phyloP scores from a whole-genome alignment of 2,888 invertebrate species.

The Oegoconia quadripuncta region DNA sequence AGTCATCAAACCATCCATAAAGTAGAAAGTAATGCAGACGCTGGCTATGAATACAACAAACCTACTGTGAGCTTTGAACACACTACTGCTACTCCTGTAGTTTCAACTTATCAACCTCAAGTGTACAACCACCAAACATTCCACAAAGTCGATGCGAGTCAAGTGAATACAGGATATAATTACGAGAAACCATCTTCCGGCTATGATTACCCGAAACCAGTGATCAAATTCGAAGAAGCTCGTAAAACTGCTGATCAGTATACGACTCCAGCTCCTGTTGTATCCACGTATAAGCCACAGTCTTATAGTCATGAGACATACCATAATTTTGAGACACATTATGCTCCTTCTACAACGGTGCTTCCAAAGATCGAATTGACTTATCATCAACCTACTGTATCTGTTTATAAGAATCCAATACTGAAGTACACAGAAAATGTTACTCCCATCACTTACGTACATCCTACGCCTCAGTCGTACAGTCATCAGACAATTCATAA shows the following conservation, averaged over 20 bases:
- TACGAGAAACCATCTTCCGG: conserved; percentile 41
- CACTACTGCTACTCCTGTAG: conserved; percentile 28
- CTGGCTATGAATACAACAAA: conserved; percentile 29
- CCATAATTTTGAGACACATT: conserved; percentile 48
- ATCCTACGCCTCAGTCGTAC: conserved; percentile 45
- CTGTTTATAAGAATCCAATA: conserved; percentile 62
- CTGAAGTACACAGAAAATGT: conserved; percentile 52
- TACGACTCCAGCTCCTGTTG: conserved; percentile 44
- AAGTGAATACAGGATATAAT: conserved; percentile 43
- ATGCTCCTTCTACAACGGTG: conserved; percentile 45
- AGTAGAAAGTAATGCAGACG: conserved; percentile 37
- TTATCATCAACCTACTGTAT: conserved; percentile 57
- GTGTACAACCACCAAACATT: conserved; percentile 48
- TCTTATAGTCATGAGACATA: conserved; percentile 48
- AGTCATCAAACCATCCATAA: conserved; percentile 55
- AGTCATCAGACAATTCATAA: conserved; percentile 58
- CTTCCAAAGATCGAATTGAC: conserved; percentile 42
- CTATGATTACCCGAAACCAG: conserved; percentile 29
- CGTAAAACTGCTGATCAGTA: conserved; percentile 39
- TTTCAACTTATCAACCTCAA: conserved; percentile 53
- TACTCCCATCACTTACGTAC: conserved; percentile 43
- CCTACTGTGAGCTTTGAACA: conserved; percentile 28
- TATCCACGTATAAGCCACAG: conserved; percentile 42
- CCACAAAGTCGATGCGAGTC: conserved; percentile 51
- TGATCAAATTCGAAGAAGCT: conserved; percentile 42